phyloP scores from a whole-genome alignment of 2,797 vertebrate species.

The Rhadinocentrus ornatus region DNA sequence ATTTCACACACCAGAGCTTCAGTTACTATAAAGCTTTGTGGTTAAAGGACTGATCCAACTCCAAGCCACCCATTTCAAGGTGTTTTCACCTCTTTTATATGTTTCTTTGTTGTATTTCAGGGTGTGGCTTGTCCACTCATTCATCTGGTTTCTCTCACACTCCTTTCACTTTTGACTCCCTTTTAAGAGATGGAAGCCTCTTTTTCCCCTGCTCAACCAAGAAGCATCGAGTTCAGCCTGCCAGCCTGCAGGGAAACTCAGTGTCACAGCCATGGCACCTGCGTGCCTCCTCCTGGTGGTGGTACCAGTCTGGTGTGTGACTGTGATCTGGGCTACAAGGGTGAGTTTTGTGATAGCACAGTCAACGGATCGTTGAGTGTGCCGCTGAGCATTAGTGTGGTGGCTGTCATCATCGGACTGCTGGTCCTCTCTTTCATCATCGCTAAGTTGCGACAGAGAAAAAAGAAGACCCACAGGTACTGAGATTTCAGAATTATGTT shows the following conservation, averaged over 20 bases:
- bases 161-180: slow-evolving; percentile 8
- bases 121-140: slow-evolving; percentile 15
- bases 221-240: slow-evolving; percentile 59
- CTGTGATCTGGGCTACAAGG: slow-evolving; percentile 84
- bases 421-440: slow-evolving; percentile 77
- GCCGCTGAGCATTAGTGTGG: slow-evolving; percentile 78
- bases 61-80: not conserved
- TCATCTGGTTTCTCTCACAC: slow-evolving; percentile 5
- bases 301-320: slow-evolving; percentile 73
- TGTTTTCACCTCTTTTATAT: not conserved
- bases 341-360: slow-evolving; percentile 80
- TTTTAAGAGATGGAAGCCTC: slow-evolving; percentile 32
- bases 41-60: not conserved
- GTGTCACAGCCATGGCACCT: slow-evolving; percentile 81
- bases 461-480: slow-evolving; percentile 78
- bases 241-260: slow-evolving; percentile 73
- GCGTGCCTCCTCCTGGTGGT: slow-evolving; percentile 59
- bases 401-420: slow-evolving; percentile 71
- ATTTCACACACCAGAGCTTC: not conserved
- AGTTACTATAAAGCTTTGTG: not conserved
- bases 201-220: slow-evolving; percentile 2
- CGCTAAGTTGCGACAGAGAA: slow-evolving; percentile 77
- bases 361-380: slow-evolving; percentile 71
- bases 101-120: slow-evolving; percentile 26
- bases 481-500: not conserved